Base-by-base conservation (phyloP, 2,888 invertebrate genomes). In the Lamproptera curius region DNA sequence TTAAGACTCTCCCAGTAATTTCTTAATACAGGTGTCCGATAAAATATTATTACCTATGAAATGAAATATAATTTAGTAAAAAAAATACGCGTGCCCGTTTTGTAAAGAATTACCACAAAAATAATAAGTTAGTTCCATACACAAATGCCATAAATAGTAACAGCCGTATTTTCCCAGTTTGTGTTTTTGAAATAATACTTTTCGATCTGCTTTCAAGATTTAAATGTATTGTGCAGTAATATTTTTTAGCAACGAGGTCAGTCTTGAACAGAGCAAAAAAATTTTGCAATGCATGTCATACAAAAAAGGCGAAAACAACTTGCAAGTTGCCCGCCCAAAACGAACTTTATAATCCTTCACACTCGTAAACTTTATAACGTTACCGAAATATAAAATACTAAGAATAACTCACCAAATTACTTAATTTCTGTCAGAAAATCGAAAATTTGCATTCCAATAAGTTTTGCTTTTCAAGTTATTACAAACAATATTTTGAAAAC, bases 281-380 rank as follows among this genome's bases (percentile, higher is more conserved):
- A 61, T 63, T 67, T 72, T 64, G 73, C 75, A 75, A 74, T 62
- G 63, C 57, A 62, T 61, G 58, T 61, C 68, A n/a, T n/a, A n/a
- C n/a, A 58, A 69, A 64, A 65, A 73, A 63, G 67, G 70, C 54
- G 54, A 70, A 69, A 65, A 63, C 59, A 56, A 50, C 42, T 52
- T 52, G 38, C 11, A 37, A 38, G 26, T 49, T 49, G 49, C 16
- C 45, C 39, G 42, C 47, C 46, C 40, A 39, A n/a, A 40, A 40
- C 33, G 46, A 41, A 40, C 31, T 45, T 49, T 41, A 17, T 1
- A 10, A 31, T 11, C n/a, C n/a, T n/a, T n/a, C n/a, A n/a, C n/a
- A n/a, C n/a, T n/a, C n/a, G n/a, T n/a, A n/a, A n/a, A n/a, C n/a
- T n/a, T n/a, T n/a, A n/a, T n/a, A n/a, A n/a, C n/a, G n/a, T n/a